These are phyloP conservation scores for Chionis minor DNA, from an alignment of 2,113 vertebrate species.

Conservation along the genomic window DNA sequence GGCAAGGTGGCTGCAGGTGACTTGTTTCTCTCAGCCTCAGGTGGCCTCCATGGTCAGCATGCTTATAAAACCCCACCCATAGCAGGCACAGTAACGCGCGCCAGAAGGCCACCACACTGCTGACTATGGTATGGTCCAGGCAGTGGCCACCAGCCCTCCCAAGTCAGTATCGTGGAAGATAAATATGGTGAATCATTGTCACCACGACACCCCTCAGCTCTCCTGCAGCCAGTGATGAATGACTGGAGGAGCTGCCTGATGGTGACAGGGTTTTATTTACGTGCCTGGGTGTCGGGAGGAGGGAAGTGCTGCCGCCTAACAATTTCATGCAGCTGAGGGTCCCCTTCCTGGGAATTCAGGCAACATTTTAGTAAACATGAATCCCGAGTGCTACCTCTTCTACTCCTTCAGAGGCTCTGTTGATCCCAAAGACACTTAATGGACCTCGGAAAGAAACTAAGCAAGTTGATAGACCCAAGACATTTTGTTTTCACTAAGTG, in stretches of 20 bases:
- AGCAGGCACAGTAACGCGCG: accelerated
- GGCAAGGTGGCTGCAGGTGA: accelerated
- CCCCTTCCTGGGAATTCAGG: not conserved
- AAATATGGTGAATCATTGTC: accelerated
- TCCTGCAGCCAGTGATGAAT: accelerated
- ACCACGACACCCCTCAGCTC: accelerated
- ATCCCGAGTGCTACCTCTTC: not conserved
- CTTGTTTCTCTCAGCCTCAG: not conserved
- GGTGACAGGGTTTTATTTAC: no score
- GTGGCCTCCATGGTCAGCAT: accelerated
- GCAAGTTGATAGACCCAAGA: not conserved
- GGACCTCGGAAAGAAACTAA: not conserved
- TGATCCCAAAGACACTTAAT: not conserved
- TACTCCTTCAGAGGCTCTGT: not conserved
- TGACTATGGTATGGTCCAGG: accelerated
- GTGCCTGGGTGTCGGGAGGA: not conserved
- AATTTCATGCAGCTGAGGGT: not conserved
- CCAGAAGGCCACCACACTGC: not conserved
- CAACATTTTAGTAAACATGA: not conserved
- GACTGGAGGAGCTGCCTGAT: not conserved
- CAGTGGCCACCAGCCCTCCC: not conserved
- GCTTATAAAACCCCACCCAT: accelerated
- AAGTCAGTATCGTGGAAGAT: accelerated
- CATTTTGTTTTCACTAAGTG: not conserved
- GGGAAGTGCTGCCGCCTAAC: not conserved